These are phyloP conservation scores for Ichneumon xanthorius DNA, from an alignment of 2,888 invertebrate species.

Conservation along the genomic window DNA sequence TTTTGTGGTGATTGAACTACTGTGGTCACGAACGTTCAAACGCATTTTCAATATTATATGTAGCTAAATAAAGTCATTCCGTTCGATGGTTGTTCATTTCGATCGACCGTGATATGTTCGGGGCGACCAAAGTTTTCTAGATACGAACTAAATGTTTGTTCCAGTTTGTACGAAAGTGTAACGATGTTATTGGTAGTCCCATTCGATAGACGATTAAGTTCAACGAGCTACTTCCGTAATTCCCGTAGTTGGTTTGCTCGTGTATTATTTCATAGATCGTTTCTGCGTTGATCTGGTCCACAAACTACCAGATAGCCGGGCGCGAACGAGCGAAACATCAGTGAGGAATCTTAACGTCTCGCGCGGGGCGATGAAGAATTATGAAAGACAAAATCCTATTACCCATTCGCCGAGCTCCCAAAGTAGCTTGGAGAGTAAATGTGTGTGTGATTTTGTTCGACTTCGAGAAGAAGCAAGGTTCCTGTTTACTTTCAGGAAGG, in stretches of 20 bases:
- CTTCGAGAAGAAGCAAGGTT: not conserved
- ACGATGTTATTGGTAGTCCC: not conserved
- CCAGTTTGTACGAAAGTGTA: not conserved
- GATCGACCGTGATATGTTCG: too few species aligned
- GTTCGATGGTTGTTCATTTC: not conserved
- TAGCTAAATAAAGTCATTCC: not conserved
- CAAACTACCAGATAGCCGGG: not conserved
- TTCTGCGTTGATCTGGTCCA: not conserved
- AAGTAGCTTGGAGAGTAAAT: not conserved
- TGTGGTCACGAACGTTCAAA: not conserved
- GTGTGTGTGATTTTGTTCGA: not conserved
- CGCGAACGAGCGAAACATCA: not conserved
- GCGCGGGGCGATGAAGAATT: constrained; percentile 50
- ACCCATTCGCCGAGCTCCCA: not conserved
- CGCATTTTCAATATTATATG: not conserved
- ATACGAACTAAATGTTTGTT: not conserved
- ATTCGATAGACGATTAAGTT: too few species aligned
- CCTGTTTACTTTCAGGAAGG: constrained; percentile 30
- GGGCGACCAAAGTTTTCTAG: too few species aligned
- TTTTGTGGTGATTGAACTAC: too few species aligned
- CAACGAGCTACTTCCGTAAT: too few species aligned
- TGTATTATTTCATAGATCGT: not conserved
- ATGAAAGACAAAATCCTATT: constrained; percentile 63
- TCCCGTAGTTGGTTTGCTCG: too few species aligned
- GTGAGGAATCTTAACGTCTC: not conserved